Conservation (phyloP, 2,797 vertebrate species). For the Enteromius trimaculatus region DNA sequence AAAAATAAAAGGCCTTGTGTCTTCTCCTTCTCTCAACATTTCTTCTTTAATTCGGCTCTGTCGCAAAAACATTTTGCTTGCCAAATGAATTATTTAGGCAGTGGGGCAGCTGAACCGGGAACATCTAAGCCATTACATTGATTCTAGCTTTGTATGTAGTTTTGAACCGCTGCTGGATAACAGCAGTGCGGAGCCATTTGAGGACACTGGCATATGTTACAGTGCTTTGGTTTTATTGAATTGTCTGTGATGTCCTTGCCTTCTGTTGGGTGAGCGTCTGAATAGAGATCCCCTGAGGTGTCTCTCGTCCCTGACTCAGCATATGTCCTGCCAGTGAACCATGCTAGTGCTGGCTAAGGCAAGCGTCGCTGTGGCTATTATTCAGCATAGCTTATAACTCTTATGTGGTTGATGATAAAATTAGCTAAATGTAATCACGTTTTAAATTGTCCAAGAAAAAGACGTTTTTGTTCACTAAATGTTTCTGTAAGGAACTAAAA, state of each 20-base stretch:
- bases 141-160: neutral
- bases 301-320: slow-evolving; percentile 45
- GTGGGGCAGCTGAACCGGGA: neutral
- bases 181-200: neutral
- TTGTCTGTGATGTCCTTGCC: slow-evolving; percentile 4
- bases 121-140: slow-evolving; percentile 12
- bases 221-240: slow-evolving; percentile 33
- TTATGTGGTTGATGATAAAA: neutral
- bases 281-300: slow-evolving; percentile 32
- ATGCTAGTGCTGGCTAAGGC: neutral
- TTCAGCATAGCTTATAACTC: neutral
- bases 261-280: slow-evolving; percentile 19
- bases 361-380: neutral
- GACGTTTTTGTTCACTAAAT: neutral
- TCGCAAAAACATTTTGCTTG: slow-evolving; percentile 11
- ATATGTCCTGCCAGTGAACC: slow-evolving; percentile 21
- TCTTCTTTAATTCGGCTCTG: slow-evolving; percentile 20
- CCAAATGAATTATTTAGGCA: slow-evolving; percentile 48
- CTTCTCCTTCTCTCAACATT: slow-evolving; percentile 1
- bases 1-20: neutral
- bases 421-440: neutral
- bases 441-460: neutral
- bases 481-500: neutral
- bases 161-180: neutral
- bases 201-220: slow-evolving; percentile 6